Evolutionary conservation across 2,113 vertebrate species (phyloP).

Genomic region (Todiramphus saurophagus): DNA sequence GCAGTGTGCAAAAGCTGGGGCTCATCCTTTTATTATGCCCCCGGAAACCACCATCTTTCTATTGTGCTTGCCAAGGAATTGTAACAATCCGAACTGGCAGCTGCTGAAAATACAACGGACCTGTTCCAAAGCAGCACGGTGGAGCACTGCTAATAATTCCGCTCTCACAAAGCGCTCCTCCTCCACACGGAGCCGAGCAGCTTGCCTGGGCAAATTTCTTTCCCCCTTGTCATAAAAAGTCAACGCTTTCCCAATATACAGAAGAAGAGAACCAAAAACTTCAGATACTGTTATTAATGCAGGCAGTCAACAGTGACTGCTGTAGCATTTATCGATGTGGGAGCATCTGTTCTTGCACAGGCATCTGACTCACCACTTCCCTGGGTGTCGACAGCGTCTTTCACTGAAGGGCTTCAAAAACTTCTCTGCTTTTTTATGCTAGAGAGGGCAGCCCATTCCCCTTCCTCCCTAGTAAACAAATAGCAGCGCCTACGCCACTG

Average conservation of each 20-base stretch:
- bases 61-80: conserved; percentile 51
- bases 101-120: conserved; percentile 52
- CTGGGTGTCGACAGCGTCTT: not conserved
- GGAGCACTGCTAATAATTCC: not conserved
- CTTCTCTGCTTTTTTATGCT: not conserved
- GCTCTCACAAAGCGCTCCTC: not conserved
- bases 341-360: not conserved
- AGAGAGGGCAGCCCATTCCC: not conserved
- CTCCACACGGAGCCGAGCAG: not conserved
- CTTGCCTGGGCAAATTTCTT: not conserved
- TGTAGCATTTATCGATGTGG: not conserved
- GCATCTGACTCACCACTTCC: not conserved
- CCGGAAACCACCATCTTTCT: conserved; percentile 47
- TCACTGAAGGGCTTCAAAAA: not conserved
- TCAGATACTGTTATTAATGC: not conserved
- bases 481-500: not conserved
- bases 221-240: not conserved
- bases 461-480: not conserved
- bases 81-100: conserved; percentile 45
- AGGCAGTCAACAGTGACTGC: not conserved
- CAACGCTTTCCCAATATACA: not conserved
- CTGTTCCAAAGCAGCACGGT: conserved; percentile 27
- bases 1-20: conserved; percentile 11
- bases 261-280: not conserved
- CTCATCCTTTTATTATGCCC: conserved; percentile 23